These are phyloP conservation scores for Oncorhynchus gorbuscha DNA, from an alignment of 2,113 vertebrate genomes.

Conservation along the genomic window DNA sequence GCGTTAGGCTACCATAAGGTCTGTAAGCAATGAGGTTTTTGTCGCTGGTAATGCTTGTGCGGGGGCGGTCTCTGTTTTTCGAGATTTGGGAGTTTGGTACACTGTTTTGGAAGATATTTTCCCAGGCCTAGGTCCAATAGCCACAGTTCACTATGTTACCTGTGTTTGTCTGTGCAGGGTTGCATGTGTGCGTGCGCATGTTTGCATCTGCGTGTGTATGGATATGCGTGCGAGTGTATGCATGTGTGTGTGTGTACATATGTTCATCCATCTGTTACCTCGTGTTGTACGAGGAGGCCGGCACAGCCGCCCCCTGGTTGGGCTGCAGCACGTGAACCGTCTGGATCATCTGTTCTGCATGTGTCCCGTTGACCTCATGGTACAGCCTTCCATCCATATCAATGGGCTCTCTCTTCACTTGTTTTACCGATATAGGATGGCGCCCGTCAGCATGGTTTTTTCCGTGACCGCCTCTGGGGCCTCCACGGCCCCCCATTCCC, in stretches of 20 bases:
- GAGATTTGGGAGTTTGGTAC: too few species aligned
- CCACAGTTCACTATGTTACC: too few species aligned
- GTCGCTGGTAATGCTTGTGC: too few species aligned
- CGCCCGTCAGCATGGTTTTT: constrained; percentile 48
- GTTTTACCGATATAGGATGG: constrained; percentile 48
- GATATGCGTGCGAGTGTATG: background rate
- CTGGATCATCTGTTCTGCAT: constrained; percentile 66
- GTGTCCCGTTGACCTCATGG: constrained; percentile 51
- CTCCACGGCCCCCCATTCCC: constrained; percentile 48
- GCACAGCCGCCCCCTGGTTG: constrained; percentile 56
- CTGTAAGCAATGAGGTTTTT: too few species aligned
- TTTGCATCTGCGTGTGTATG: background rate
- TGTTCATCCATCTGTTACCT: constrained; percentile 56
- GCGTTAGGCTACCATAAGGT: too few species aligned
- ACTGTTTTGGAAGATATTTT: too few species aligned
- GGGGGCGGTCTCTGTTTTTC: too few species aligned
- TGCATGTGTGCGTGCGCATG: background rate
- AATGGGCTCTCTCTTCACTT: constrained; percentile 64
- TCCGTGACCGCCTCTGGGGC: constrained; percentile 54
- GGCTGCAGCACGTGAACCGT: constrained; percentile 71
- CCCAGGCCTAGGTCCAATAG: too few species aligned
- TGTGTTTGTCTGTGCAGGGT: background rate
- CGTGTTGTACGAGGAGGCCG: constrained; percentile 60
- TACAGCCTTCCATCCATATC: constrained; percentile 60
- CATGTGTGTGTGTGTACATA: background rate